A percentile compares a stretch with the other conserved stretches of the same genome.
Conservation (phyloP, 2,888 invertebrate species). For the Hirtodrosophila cameraria region DNA sequence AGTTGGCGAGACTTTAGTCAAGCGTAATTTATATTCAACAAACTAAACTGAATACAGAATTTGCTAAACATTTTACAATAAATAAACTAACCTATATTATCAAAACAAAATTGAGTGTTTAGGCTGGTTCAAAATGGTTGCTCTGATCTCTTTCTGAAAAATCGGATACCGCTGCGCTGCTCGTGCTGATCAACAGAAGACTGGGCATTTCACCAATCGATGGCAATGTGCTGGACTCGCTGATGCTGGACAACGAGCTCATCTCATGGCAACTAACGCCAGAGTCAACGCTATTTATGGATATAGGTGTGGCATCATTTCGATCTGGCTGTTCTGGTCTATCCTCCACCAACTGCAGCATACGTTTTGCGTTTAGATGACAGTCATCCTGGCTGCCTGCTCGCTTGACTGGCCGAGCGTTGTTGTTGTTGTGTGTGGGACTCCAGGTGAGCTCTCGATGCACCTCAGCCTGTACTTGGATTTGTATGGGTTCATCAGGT, state of each 20-base stretch:
- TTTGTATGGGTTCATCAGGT: slow-evolving; percentile 33
- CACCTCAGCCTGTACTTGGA: slow-evolving; percentile 65
- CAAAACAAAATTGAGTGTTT: too few species aligned
- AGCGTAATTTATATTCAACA: too few species aligned
- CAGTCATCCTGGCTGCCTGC: neutral
- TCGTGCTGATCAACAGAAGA: slow-evolving; percentile 62
- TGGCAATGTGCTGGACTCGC: slow-evolving; percentile 6
- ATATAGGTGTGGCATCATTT: slow-evolving; percentile 2
- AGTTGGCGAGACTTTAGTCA: too few species aligned
- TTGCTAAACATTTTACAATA: too few species aligned
- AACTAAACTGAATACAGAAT: too few species aligned
- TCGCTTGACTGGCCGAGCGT: slow-evolving; percentile 6
- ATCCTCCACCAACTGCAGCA: neutral
- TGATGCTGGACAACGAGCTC: slow-evolving; percentile 36
- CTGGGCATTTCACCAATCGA: slow-evolving; percentile 58
- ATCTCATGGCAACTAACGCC: slow-evolving; percentile 45
- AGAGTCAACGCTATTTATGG: slow-evolving; percentile 43
- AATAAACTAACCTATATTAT: too few species aligned
- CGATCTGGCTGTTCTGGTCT: slow-evolving; percentile 25
- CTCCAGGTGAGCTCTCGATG: slow-evolving; percentile 77
- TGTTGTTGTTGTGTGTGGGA: too few species aligned
- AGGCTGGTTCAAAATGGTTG: too few species aligned
- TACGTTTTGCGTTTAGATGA: slow-evolving; percentile 24
- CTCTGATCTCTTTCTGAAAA: neutral
- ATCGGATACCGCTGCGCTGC: slow-evolving; percentile 63